Evolutionary conservation across 1,140 invertebrate species (phyloP).

Genomic region (Hormaphis cornu): DNA sequence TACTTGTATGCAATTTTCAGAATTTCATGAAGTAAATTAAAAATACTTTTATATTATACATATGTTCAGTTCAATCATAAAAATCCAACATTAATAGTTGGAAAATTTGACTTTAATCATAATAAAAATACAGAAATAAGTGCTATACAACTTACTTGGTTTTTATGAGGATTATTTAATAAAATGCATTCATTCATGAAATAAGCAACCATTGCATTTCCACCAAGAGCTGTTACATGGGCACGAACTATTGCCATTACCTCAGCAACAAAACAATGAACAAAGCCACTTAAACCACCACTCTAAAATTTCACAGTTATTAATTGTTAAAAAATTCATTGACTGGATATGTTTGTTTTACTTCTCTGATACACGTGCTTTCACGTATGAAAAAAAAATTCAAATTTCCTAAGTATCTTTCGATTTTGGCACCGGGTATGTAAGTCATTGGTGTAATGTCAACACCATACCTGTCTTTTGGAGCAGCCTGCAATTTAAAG

Average conservation of each 20-base stretch:
- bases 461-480: slow-evolving; percentile 62
- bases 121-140: neutral
- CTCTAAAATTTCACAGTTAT: slow-evolving; percentile 44
- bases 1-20: too few relatives aligned
- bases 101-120: too few relatives aligned
- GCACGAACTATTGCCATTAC: slow-evolving; percentile 81
- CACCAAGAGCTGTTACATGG: slow-evolving; percentile 85
- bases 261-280: slow-evolving; percentile 87
- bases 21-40: neutral
- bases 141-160: slow-evolving; percentile 60
- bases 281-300: slow-evolving; percentile 84
- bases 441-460: slow-evolving; percentile 77
- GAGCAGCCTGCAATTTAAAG: slow-evolving; percentile 46
- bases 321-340: neutral
- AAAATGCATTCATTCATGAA: slow-evolving; percentile 85
- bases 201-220: slow-evolving; percentile 89
- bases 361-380: slow-evolving; percentile 81
- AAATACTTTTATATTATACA: neutral
- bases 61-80: too few relatives aligned
- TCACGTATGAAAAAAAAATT: slow-evolving; percentile 94
- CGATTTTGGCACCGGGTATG: slow-evolving; percentile 68
- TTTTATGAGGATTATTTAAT: slow-evolving; percentile 87
- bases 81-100: too few relatives aligned
- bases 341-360: slow-evolving; percentile 41
- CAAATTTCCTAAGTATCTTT: slow-evolving; percentile 81